Conservation (phyloP, 2,888 invertebrate species). For the Sipha maydis region DNA sequence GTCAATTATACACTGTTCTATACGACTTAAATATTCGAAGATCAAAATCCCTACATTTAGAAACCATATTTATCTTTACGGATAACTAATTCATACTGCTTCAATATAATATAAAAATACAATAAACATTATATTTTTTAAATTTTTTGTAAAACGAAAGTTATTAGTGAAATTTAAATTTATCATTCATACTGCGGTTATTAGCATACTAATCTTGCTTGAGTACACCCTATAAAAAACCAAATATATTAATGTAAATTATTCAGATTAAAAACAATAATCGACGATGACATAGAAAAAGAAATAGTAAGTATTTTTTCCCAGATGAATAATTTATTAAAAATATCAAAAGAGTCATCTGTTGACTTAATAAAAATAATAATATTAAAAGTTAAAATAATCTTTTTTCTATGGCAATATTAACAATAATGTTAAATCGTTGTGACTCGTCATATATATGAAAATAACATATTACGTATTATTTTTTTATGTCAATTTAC, state of each 20-base stretch:
- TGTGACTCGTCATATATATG: not conserved
- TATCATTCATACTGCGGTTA: constrained; percentile 4
- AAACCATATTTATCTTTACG: constrained; percentile 13
- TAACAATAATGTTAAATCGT: not conserved
- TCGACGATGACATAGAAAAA: not conserved
- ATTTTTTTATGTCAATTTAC: not conserved
- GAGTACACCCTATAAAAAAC: not conserved
- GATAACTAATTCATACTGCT: not conserved
- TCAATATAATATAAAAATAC: constrained; percentile 23
- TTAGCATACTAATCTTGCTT: not conserved
- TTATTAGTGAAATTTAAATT: constrained; percentile 28
- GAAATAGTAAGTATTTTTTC: not conserved
- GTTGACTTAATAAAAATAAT: too few species aligned
- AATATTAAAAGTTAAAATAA: not conserved
- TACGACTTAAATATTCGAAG: too few species aligned
- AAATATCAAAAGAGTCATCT: not conserved
- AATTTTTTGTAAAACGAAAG: constrained; percentile 13
- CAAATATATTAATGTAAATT: not conserved
- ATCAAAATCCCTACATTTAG: not conserved
- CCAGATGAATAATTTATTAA: not conserved
- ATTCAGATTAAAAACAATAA: not conserved
- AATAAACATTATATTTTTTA: not conserved
- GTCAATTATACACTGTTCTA: too few species aligned
- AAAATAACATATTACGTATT: not conserved
- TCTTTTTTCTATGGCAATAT: not conserved